Base-by-base conservation (phyloP, 2,113 vertebrate genomes). In the Amphiprion ocellaris region DNA sequence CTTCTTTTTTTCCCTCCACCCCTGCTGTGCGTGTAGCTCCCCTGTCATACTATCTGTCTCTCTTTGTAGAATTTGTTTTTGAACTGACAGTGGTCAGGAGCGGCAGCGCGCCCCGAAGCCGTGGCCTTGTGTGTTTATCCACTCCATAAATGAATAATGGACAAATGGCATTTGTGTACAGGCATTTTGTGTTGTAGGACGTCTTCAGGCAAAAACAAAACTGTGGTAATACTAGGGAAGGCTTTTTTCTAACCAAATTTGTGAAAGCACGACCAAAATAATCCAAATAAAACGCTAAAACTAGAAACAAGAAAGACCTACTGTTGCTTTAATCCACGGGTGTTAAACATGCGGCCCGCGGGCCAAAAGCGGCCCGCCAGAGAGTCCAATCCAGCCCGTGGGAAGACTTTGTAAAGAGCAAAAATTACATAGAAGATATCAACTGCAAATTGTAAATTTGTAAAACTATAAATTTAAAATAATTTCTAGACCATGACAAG, bases 81-180 rank as follows among this genome's bases (percentile, higher is more conserved):
- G 21, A 79, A 52, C 53, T 28, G 70, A 69, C 74, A 6, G 4
- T 62, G 75, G 61, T 77, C 67, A 74, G 62, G 1, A 44, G 15
- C 70, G 50, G 39, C 49, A 66, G 49, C 69, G 46, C 21, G 5
- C 59, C 64, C 56, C 21, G 46, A 61, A 61, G 82, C 72, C 15
- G 0, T 53, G 74, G 59, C 78, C 63, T 69, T 69, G 74, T 73
- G 11, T 60, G 61, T 66, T 72, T 60, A 71, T 62, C 30, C 24
- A 39, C 59, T 49, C 24, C 23, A 61, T 77, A 41, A 71, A 79
- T 74, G n/a, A 66, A 33, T 87, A 79, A 79, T 50, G 23, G 75
- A 74, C 56, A 62, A 65, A 60, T 74, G 67, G 21, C n/a, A 19
- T 64, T 41, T 53, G 30, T 44, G 37, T 44, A 2, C 44, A 56